A percentile compares a stretch with the other conserved stretches of the same genome.
Evolutionary conservation across 2,113 vertebrate genomes (phyloP).

Genomic region (Tragelaphus scriptus): DNA sequence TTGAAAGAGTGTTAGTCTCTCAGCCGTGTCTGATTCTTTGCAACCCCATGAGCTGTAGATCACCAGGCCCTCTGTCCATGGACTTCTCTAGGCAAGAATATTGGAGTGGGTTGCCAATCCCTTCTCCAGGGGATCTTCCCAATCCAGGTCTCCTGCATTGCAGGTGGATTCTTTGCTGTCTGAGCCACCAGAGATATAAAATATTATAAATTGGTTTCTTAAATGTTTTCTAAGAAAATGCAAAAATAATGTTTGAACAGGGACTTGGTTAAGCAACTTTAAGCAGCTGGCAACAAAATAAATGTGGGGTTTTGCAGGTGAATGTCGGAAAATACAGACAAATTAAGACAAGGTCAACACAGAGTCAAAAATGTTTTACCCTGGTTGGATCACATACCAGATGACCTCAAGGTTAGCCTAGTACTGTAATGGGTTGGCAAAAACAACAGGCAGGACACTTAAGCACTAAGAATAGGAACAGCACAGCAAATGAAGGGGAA

Average conservation of each 20-base stretch:
- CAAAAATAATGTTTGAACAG: conserved; percentile 14
- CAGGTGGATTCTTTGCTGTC: neutral
- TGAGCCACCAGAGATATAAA: neutral
- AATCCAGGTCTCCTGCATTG: neutral
- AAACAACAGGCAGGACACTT: neutral
- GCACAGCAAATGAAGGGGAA: neutral
- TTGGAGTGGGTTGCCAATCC: neutral
- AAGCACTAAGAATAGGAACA: neutral
- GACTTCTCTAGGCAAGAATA: neutral
- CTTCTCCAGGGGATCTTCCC: neutral
- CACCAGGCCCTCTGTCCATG: neutral
- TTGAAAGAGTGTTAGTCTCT: neutral
- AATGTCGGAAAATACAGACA: neutral
- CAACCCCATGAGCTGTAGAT: neutral
- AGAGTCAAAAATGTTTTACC: neutral
- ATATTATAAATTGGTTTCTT: neutral
- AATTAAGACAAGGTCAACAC: neutral
- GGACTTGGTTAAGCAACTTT: neutral
- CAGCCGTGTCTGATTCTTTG: neutral
- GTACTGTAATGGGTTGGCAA: neutral
- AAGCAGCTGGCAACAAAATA: neutral
- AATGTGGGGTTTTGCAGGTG: neutral
- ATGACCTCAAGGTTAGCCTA: neutral
- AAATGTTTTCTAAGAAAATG: conserved; percentile 30
- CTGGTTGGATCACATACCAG: neutral